A percentile compares a stretch with the other conserved stretches of the same genome.
These are phyloP conservation scores for Mystacides longicornis DNA, from an alignment of 2,888 invertebrate genomes.

Conservation along the genomic window DNA sequence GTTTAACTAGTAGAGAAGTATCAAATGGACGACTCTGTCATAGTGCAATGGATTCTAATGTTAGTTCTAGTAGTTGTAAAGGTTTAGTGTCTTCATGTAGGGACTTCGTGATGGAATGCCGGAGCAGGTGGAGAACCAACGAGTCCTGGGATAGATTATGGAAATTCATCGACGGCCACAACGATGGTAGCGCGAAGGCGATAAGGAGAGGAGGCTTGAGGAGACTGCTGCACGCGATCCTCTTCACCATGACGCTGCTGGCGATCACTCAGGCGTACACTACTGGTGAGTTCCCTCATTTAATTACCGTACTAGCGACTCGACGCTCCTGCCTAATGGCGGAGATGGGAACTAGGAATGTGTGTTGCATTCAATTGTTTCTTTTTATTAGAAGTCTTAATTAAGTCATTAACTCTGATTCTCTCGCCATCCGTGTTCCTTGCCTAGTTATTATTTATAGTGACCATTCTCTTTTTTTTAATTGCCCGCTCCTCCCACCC, in stretches of 20 bases:
- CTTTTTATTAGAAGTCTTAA: too few species aligned
- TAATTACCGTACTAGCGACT: background rate
- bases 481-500: too few species aligned
- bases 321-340: background rate
- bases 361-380: too few species aligned
- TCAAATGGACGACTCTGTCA: background rate
- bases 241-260: conserved; percentile 6
- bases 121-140: background rate
- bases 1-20: background rate
- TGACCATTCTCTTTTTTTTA: too few species aligned
- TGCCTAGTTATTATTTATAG: too few species aligned
- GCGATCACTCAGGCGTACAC: conserved; percentile 3
- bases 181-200: background rate
- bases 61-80: background rate
- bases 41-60: background rate
- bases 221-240: conserved; percentile 4
- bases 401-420: too few species aligned
- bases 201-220: conserved; percentile 1
- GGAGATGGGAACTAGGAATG: too few species aligned
- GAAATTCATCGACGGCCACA: background rate
- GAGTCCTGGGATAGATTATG: background rate
- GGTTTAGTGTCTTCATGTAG: background rate
- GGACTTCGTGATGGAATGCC: background rate
- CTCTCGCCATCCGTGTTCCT: too few species aligned
- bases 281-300: conserved; percentile 8